Percentiles rank a stretch among this genome's conserved stretches.
phyloP scores from a whole-genome alignment of 2,797 vertebrate genomes.

The Spinibarbus caldwelli region DNA sequence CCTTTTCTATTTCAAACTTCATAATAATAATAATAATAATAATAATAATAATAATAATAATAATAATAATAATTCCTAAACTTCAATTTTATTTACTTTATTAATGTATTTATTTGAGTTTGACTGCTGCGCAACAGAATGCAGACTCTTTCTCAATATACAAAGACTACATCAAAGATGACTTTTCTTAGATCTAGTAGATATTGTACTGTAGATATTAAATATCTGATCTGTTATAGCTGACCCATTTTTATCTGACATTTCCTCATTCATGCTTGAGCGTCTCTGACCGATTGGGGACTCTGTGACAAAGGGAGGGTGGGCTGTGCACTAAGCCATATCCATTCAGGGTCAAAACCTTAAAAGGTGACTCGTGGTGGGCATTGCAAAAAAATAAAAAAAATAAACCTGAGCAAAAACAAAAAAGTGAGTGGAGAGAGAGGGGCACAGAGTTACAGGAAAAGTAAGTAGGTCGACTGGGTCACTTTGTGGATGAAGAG shows the following conservation, averaged over 20 bases:
- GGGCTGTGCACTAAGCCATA: constrained; percentile 32
- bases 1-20: background rate
- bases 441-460: constrained; percentile 56
- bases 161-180: background rate
- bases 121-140: background rate
- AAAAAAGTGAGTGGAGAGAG: background rate
- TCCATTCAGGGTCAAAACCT: constrained; percentile 33
- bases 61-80: background rate
- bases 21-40: background rate
- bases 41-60: background rate
- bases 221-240: background rate
- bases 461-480: constrained; percentile 39
- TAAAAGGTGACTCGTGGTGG: constrained; percentile 36
- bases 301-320: background rate
- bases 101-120: background rate
- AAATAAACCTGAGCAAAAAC: background rate
- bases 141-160: background rate
- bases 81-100: background rate
- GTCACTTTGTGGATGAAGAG: constrained; percentile 48
- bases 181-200: background rate
- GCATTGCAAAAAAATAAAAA: background rate
- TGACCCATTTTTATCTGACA: constrained; percentile 25
- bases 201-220: too few relatives aligned
- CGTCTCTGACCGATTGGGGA: constrained; percentile 19
- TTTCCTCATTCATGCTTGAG: constrained; percentile 25